Percentiles rank a stretch among this genome's conserved stretches.
phyloP scores from a whole-genome alignment of 2,888 invertebrate species.

The Parthenolecanium corni region DNA sequence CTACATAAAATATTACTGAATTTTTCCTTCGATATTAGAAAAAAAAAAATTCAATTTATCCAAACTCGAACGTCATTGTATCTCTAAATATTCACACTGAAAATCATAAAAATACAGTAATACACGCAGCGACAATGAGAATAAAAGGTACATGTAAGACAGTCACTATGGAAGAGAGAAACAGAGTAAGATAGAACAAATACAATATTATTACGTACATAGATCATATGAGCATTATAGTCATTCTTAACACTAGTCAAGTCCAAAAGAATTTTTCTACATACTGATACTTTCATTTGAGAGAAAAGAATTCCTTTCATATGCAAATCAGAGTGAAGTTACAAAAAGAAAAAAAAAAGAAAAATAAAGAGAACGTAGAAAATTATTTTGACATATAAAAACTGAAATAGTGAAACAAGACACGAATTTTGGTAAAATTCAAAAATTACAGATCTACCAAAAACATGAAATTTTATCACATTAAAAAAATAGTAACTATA shows the following conservation, averaged over 20 bases:
- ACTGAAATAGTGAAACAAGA: background rate
- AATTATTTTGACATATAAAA: background rate
- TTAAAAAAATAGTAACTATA: background rate
- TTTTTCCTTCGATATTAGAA: background rate
- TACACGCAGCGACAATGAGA: background rate
- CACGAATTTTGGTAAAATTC: background rate
- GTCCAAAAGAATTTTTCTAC: too few species aligned
- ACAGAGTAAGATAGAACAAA: too few species aligned
- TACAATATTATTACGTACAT: too few species aligned
- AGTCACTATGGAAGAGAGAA: too few species aligned
- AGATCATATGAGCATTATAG: too few species aligned
- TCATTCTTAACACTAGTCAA: too few species aligned
- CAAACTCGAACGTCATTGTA: background rate
- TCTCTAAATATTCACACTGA: background rate
- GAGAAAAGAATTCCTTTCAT: too few species aligned
- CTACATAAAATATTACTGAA: too few species aligned
- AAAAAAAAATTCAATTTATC: background rate
- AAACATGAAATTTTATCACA: background rate
- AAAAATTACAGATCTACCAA: background rate
- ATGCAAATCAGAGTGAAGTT: slow-evolving; percentile 4
- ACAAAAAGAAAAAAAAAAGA: background rate
- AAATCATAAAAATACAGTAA: too few species aligned
- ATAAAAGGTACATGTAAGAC: background rate
- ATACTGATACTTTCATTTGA: too few species aligned
- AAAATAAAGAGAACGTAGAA: background rate